Percentiles rank a stretch among this genome's conserved stretches.
Evolutionary conservation across 2,888 invertebrate genomes (phyloP).

Genomic region (Sussaba pulchella): DNA sequence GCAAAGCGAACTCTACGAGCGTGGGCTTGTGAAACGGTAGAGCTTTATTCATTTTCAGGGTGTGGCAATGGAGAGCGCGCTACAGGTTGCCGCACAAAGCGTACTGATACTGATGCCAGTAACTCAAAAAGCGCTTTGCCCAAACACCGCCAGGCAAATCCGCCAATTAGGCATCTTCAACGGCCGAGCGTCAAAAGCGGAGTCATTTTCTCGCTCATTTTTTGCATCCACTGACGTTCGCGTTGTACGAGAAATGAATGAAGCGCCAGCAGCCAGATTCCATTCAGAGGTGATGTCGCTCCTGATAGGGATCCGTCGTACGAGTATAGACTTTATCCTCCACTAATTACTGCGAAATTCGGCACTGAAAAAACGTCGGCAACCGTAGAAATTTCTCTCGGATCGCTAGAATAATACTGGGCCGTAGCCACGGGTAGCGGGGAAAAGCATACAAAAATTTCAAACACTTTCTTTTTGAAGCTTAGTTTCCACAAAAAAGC

Average conservation of each 20-base stretch:
- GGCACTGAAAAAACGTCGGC: constrained; percentile 19
- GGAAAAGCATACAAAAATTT: not conserved
- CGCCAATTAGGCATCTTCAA: constrained; percentile 73
- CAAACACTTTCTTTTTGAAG: no score
- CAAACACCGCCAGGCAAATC: constrained; percentile 72
- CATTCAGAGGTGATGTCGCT: constrained; percentile 47
- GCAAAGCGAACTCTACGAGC: constrained; percentile 42
- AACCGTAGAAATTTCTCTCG: constrained; percentile 24
- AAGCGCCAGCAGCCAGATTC: constrained; percentile 17
- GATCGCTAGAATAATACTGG: not conserved
- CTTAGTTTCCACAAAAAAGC: no score
- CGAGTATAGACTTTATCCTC: constrained; percentile 50
- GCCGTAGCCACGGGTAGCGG: not conserved
- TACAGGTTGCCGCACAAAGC: constrained; percentile 60
- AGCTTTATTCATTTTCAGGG: constrained; percentile 55
- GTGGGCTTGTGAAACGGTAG: constrained; percentile 27
- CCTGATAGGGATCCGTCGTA: constrained; percentile 39
- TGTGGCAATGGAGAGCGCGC: constrained; percentile 58
- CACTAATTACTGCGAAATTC: constrained; percentile 61
- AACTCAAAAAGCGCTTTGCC: constrained; percentile 78
- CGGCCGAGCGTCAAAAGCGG: constrained; percentile 59
- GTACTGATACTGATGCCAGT: constrained; percentile 61
- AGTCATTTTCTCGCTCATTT: constrained; percentile 40
- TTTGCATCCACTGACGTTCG: constrained; percentile 14
- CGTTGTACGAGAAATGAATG: not conserved